These are phyloP conservation scores for Lycia hirtaria DNA, from an alignment of 2,888 invertebrate genomes.

Conservation along the genomic window DNA sequence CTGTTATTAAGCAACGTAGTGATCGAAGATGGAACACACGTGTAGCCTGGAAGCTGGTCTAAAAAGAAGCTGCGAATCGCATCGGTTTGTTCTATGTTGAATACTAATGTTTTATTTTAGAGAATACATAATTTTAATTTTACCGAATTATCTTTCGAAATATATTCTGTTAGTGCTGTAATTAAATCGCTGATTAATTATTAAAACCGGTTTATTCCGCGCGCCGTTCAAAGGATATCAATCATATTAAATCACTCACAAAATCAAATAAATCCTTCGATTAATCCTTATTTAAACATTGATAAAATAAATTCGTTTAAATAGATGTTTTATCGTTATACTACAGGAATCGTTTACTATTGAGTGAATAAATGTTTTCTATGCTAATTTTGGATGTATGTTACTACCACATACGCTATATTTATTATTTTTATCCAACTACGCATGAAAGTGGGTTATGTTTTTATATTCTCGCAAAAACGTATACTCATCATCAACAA, in stretches of 20 bases:
- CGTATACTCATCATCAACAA: no score
- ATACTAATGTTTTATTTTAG: not conserved
- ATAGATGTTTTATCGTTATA: not conserved
- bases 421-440: no score
- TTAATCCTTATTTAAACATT: constrained; percentile 7
- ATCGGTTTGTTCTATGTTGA: not conserved
- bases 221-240: constrained; percentile 3
- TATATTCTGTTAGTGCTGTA: not conserved
- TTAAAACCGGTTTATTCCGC: constrained; percentile 4
- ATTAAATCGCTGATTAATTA: constrained; percentile 1
- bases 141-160: not conserved
- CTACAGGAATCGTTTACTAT: not conserved
- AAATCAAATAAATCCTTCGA: constrained; percentile 17
- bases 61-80: no score
- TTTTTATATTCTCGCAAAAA: no score
- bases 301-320: constrained; percentile 16
- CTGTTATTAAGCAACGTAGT: no score
- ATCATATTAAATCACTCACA: constrained; percentile 14
- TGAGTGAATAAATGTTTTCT: not conserved
- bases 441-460: no score
- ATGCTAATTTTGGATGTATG: not conserved
- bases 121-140: not conserved
- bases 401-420: no score
- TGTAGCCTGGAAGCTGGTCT: no score
- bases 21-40: no score